phyloP scores from a whole-genome alignment of 2,888 invertebrate genomes.

The Philopedon plagiatum region DNA sequence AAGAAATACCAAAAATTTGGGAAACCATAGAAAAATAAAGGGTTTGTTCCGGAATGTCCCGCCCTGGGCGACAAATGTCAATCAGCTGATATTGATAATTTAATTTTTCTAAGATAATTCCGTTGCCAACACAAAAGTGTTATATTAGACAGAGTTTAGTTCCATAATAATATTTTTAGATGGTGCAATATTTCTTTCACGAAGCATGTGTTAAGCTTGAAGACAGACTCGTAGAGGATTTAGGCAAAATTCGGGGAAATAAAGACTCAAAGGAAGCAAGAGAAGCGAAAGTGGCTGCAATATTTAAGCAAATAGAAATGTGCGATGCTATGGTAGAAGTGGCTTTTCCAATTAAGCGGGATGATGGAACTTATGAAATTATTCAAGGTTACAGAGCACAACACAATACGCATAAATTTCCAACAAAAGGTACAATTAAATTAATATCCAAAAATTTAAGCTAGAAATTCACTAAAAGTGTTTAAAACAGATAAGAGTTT shows the following conservation, averaged over 20 bases:
- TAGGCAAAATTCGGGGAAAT: conserved; percentile 74
- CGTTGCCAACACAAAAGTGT: no score
- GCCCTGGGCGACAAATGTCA: no score
- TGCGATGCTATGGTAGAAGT: conserved; percentile 93
- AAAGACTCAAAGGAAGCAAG: conserved; percentile 86
- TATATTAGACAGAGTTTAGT: no score
- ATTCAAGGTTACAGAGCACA: conserved; percentile 97
- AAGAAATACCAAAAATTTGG: no score
- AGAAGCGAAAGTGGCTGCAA: conserved; percentile 93
- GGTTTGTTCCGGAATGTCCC: no score
- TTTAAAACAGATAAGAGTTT: no score
- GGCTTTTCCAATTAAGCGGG: conserved; percentile 93
- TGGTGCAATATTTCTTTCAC: conserved; percentile 99
- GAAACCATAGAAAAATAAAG: no score
- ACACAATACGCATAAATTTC: conserved; percentile 95
- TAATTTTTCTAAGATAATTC: no score
- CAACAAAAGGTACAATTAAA: conserved; percentile 83
- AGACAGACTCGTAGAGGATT: conserved; percentile 89
- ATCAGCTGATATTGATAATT: no score
- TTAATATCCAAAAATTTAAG: no score
- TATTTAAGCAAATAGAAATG: conserved; percentile 94
- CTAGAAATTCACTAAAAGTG: no score
- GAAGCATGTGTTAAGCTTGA: conserved; percentile 91
- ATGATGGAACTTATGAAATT: conserved; percentile 97
- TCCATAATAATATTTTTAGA: conserved; percentile 74